These are phyloP conservation scores for Calcarius lapponicus DNA, from an alignment of 2,797 vertebrate species.

Conservation along the genomic window DNA sequence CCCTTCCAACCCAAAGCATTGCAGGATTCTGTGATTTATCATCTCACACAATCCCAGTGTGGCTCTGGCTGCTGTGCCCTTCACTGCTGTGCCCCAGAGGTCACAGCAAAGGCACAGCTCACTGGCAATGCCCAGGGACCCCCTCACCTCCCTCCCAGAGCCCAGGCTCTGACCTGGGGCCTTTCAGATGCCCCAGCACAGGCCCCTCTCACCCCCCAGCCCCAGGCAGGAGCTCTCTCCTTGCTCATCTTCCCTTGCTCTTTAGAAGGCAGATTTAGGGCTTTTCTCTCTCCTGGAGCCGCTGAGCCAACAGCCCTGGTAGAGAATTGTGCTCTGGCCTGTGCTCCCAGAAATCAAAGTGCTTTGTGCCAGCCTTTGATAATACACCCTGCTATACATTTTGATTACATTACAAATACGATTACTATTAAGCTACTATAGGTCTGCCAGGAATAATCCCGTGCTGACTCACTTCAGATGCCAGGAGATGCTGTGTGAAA, in stretches of 20 bases:
- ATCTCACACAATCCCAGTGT: not conserved
- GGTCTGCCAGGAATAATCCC: conserved; percentile 55
- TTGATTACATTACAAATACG: conserved; percentile 62
- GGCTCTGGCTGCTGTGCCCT: not conserved
- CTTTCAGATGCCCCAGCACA: not conserved
- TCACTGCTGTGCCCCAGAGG: not conserved
- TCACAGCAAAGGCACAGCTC: not conserved
- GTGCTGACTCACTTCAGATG: conserved; percentile 62
- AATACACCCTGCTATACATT: conserved; percentile 54
- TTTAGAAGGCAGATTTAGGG: not conserved
- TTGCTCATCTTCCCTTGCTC: not conserved
- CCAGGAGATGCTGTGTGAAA: conserved; percentile 33
- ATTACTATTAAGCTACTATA: conserved; percentile 61
- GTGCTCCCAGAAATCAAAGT: conserved; percentile 19
- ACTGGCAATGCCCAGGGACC: not conserved
- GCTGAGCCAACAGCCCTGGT: not conserved
- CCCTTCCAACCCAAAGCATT: not conserved
- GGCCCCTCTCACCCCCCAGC: not conserved
- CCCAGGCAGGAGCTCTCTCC: not conserved
- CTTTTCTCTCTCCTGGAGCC: not conserved
- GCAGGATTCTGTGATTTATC: not conserved
- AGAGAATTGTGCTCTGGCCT: not conserved
- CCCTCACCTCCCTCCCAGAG: not conserved
- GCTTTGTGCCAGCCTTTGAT: conserved; percentile 29
- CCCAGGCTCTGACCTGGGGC: not conserved